Percentiles rank a stretch among this genome's conserved stretches.
phyloP scores from a whole-genome alignment of 2,888 invertebrate genomes.

The Lycia hirtaria region DNA sequence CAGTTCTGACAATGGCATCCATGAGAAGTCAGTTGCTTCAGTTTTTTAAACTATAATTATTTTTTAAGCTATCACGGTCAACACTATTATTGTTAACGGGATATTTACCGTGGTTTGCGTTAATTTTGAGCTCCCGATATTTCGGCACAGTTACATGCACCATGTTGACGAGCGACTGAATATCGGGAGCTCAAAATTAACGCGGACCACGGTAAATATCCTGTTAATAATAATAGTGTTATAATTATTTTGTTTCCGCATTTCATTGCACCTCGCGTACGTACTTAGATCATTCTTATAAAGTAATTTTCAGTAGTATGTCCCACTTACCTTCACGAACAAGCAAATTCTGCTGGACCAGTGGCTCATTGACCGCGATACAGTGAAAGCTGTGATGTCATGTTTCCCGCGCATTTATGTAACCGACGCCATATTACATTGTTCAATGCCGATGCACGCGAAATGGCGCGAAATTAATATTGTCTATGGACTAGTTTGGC shows the following conservation, averaged over 20 bases:
- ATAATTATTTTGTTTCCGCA: neutral
- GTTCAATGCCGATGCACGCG: conserved; percentile 31
- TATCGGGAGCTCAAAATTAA: too few relatives aligned
- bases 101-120: too few relatives aligned
- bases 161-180: too few relatives aligned
- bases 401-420: conserved; percentile 38
- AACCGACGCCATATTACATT: conserved; percentile 36
- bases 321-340: conserved; percentile 20
- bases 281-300: neutral
- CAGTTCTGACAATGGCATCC: too few relatives aligned
- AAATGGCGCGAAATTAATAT: conserved; percentile 15
- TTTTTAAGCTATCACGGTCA: too few relatives aligned
- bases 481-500: neutral
- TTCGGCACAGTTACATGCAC: too few relatives aligned
- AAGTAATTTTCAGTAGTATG: neutral
- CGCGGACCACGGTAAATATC: too few relatives aligned
- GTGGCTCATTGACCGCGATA: conserved; percentile 43
- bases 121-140: too few relatives aligned
- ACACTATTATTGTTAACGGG: too few relatives aligned
- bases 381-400: conserved; percentile 45
- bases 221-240: too few relatives aligned
- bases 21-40: too few relatives aligned
- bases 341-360: conserved; percentile 27
- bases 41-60: too few relatives aligned
- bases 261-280: neutral